Evolutionary conservation across 2,113 vertebrate genomes (phyloP).

Genomic region (Varanus salvator): DNA sequence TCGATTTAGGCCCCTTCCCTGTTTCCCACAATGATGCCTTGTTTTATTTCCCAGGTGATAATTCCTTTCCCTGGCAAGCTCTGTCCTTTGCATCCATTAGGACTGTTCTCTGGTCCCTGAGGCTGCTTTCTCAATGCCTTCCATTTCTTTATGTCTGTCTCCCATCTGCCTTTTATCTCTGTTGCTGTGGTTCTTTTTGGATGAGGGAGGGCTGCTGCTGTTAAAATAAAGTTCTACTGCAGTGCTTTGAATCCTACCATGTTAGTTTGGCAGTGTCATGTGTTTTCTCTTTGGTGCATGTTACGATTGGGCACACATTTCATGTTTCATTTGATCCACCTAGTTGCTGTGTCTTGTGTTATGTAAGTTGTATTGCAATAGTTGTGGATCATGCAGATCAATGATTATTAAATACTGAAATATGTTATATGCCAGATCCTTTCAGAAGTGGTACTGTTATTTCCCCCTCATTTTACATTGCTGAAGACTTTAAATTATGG

Average conservation of each 20-base stretch:
- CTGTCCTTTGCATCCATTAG: conserved; percentile 33
- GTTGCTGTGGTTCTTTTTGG: not conserved
- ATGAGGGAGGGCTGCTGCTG: not conserved
- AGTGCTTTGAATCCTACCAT: too few relatives aligned
- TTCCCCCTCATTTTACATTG: not conserved
- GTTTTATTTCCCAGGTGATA: conserved; percentile 47
- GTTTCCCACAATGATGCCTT: conserved; percentile 26
- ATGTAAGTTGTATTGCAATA: too few relatives aligned
- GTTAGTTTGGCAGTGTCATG: too few relatives aligned
- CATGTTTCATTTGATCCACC: too few relatives aligned
- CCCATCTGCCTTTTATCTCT: conserved; percentile 52
- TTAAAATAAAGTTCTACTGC: too few relatives aligned
- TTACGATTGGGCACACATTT: too few relatives aligned
- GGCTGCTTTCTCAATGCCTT: conserved; percentile 44
- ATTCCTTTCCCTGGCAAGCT: conserved; percentile 57
- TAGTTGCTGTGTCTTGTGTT: too few relatives aligned
- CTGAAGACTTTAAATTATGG: not conserved
- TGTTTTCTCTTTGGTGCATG: too few relatives aligned
- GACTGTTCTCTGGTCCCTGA: conserved; percentile 52
- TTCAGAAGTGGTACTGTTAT: not conserved
- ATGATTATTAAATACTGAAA: not conserved
- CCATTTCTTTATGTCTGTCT: conserved; percentile 37
- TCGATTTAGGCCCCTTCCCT: conserved; percentile 27
- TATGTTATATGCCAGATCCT: not conserved
- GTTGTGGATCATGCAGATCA: too few relatives aligned